Percentiles rank a stretch among this genome's conserved stretches.
Conservation (phyloP, 2,888 invertebrate genomes). For the Theretra japonica region DNA sequence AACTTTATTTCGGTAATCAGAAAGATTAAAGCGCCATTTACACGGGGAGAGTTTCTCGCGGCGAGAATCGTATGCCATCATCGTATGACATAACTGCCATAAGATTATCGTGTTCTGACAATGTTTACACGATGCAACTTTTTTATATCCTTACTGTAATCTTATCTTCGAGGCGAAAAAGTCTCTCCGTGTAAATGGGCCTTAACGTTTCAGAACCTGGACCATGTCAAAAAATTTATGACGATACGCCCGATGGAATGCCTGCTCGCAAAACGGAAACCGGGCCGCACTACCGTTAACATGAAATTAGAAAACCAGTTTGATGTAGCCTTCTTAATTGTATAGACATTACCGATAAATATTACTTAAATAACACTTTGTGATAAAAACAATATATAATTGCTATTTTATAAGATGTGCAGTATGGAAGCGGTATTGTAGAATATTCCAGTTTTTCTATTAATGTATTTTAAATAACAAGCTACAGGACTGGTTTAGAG, state of each 20-base stretch:
- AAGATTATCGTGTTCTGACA: no score
- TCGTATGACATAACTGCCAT: no score
- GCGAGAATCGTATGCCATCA: no score
- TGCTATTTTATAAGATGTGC: background rate
- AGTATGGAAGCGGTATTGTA: background rate
- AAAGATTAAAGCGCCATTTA: no score
- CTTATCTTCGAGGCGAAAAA: no score
- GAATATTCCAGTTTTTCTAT: background rate
- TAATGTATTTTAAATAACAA: background rate
- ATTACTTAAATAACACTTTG: no score
- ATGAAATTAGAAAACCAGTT: slow-evolving; percentile 74
- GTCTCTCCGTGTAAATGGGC: no score
- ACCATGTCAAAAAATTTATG: slow-evolving; percentile 73
- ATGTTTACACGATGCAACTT: no score
- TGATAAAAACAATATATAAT: no score
- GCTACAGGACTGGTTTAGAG: background rate
- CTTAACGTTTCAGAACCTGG: slow-evolving; percentile 39
- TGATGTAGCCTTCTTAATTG: slow-evolving; percentile 47
- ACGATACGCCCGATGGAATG: slow-evolving; percentile 71
- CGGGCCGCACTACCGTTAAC: slow-evolving; percentile 76
- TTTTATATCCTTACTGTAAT: no score
- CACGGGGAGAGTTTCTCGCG: no score
- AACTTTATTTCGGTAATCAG: no score
- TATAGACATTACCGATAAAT: slow-evolving; percentile 39
- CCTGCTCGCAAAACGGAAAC: slow-evolving; percentile 72